A percentile compares a stretch with the other conserved stretches of the same genome.
These are phyloP conservation scores for Phrixothrix hirtus DNA, from an alignment of 2,888 invertebrate species.

Conservation along the genomic window DNA sequence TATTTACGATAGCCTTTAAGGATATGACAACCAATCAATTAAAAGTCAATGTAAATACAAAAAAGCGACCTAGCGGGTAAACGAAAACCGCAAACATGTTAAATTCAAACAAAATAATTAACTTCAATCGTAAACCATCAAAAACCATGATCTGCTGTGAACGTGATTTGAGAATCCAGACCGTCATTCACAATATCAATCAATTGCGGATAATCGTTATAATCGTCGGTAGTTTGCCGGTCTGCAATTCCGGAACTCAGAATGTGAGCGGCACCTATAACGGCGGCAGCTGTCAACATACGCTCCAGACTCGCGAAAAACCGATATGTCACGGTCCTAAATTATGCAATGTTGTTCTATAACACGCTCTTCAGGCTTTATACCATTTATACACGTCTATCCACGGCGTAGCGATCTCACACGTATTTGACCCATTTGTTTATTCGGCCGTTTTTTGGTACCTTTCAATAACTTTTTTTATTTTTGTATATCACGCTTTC, in stretches of 20 bases:
- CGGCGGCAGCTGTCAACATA: constrained; percentile 24
- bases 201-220: constrained; percentile 22
- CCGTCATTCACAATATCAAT: constrained; percentile 23
- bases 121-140: constrained; percentile 16
- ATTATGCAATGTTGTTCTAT: constrained; percentile 42
- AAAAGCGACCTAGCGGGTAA: too few species aligned
- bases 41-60: too few species aligned
- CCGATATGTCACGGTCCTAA: constrained; percentile 38
- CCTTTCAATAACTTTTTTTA: constrained; percentile 17
- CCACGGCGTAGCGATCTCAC: constrained; percentile 6
- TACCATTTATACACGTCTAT: constrained; percentile 15
- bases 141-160: constrained; percentile 20
- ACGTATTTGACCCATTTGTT: constrained; percentile 23
- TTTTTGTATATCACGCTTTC: constrained; percentile 8
- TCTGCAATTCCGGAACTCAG: constrained; percentile 12
- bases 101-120: constrained; percentile 25
- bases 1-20: too few species aligned
- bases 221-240: constrained; percentile 24
- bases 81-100: constrained; percentile 8
- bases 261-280: constrained; percentile 12
- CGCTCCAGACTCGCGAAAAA: constrained; percentile 21
- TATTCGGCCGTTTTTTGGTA: constrained; percentile 12
- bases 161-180: constrained; percentile 4
- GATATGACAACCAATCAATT: too few species aligned
- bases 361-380: constrained; percentile 21